These are phyloP conservation scores for Prionailurus viverrinus DNA, from an alignment of 2,113 vertebrate species.

Conservation along the genomic window DNA sequence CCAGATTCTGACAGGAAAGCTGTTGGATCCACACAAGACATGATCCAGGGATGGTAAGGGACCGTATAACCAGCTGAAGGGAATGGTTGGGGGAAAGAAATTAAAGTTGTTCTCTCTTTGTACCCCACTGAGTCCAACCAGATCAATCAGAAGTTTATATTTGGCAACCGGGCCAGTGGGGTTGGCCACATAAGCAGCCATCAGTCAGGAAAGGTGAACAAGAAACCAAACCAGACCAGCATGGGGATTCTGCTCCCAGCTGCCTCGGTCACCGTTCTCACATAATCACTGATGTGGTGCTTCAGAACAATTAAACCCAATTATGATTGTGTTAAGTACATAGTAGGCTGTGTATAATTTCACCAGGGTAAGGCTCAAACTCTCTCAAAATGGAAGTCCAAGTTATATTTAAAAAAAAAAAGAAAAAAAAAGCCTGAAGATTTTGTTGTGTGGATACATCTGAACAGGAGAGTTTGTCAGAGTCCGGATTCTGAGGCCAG, in stretches of 20 bases:
- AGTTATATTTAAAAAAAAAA: background rate
- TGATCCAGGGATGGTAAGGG: background rate
- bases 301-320: background rate
- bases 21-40: background rate
- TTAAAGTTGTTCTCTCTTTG: background rate
- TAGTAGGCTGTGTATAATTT: background rate
- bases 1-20: background rate
- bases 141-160: background rate
- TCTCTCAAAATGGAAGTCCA: background rate
- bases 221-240: background rate
- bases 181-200: background rate
- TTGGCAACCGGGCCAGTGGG: background rate
- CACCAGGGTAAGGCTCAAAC: slow-evolving; percentile 7
- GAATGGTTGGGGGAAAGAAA: background rate
- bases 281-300: background rate
- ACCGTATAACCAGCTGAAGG: background rate
- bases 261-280: background rate
- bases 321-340: background rate
- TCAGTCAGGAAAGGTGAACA: background rate
- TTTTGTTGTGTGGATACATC: background rate
- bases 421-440: background rate
- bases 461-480: background rate
- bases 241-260: background rate
- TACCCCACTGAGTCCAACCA: background rate
- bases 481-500: background rate